phyloP scores from a whole-genome alignment of 2,113 vertebrate species.

The Catharus fuscescens region DNA sequence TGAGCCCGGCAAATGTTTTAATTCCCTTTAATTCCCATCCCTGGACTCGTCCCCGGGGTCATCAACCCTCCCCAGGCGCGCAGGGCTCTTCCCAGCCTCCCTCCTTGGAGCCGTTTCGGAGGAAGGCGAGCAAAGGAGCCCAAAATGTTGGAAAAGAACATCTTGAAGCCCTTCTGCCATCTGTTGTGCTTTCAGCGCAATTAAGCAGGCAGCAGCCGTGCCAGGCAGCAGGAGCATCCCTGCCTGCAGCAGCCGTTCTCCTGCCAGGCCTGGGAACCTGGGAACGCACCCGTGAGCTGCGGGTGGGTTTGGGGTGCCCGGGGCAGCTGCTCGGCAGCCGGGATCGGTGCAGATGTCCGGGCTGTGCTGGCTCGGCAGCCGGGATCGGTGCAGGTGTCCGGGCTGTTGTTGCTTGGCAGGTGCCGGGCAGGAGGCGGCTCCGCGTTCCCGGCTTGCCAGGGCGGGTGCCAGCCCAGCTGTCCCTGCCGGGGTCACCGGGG shows the following conservation, averaged over 20 bases:
- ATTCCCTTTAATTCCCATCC: constrained; percentile 3
- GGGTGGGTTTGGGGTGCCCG: background rate
- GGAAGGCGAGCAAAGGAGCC: background rate
- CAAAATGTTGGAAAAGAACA: constrained; percentile 28
- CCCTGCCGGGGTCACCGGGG: rapidly evolving
- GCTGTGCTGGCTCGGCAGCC: background rate
- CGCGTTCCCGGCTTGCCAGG: background rate
- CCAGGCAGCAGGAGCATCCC: background rate
- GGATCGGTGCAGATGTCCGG: rapidly evolving
- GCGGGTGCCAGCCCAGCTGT: background rate
- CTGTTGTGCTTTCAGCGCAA: constrained; percentile 60
- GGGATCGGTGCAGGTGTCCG: no score
- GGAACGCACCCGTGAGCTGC: background rate
- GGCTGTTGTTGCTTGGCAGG: background rate
- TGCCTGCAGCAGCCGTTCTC: background rate
- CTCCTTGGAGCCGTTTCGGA: background rate
- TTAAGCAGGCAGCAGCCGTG: constrained; percentile 48
- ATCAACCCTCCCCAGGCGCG: rapidly evolving
- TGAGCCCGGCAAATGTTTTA: constrained; percentile 42
- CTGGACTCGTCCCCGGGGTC: background rate
- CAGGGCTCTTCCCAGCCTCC: background rate
- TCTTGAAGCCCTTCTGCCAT: constrained; percentile 58
- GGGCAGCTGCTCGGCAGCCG: background rate
- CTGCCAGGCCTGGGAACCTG: background rate
- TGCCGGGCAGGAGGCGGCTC: background rate